Base-by-base conservation (phyloP, 2,888 invertebrate species). In the Romanomermis culicivorax region DNA sequence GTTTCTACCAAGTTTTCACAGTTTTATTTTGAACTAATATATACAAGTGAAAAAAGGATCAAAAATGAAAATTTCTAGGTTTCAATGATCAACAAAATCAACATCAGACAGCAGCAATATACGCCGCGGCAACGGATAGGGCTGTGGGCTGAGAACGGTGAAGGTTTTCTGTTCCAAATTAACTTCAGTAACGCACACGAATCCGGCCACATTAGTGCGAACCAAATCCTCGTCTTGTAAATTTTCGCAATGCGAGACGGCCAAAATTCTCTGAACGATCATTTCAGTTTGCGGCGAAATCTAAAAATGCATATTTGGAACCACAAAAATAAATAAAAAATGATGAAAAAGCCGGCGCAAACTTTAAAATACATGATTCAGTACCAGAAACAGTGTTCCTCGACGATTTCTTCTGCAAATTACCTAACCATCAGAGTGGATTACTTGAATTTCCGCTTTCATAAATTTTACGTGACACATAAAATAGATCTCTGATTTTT, bases 11-110 rank as follows among this genome's bases (percentile, higher is more conserved):
- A n/a, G n/a, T n/a, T n/a, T n/a, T n/a, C n/a, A n/a, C n/a, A n/a
- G n/a, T n/a, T n/a, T n/a, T n/a, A n/a, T n/a, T n/a, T n/a, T n/a
- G n/a, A n/a, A n/a, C n/a, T n/a, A n/a, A n/a, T n/a, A n/a, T n/a
- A n/a, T n/a, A n/a, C n/a, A n/a, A n/a, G n/a, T n/a, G n/a, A n/a
- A n/a, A n/a, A n/a, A n/a, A n/a, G n/a, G n/a, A n/a, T n/a, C n/a
- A n/a, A n/a, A n/a, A n/a, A n/a, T n/a, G n/a, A n/a, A n/a, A n/a
- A n/a, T n/a, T n/a, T n/a, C n/a, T n/a, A n/a, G n/a, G n/a, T n/a
- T n/a, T n/a, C n/a, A n/a, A n/a, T n/a, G n/a, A n/a, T 93, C 93
- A 84, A 91, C 86, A 70, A 88, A 93, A 68, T 87, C 87, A 59
- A 91, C 74, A 61, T 93, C 89, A 0, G 89, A 88, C 27, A 88